phyloP scores from a whole-genome alignment of 2,888 invertebrate genomes.

The Platerodrilus igneus region DNA sequence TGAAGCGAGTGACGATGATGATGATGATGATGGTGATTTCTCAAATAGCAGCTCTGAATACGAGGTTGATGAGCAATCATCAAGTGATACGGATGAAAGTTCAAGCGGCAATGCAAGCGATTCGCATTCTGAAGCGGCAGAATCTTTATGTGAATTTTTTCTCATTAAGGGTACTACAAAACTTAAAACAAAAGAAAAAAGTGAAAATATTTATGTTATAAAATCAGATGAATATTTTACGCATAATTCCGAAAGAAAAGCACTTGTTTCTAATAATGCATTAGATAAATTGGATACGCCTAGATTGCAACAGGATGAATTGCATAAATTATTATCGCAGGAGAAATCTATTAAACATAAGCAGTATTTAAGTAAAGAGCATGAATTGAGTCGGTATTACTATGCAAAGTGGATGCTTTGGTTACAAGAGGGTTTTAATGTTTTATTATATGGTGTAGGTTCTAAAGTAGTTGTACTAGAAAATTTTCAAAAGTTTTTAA shows the following conservation, averaged over 20 bases:
- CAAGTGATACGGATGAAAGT: slow-evolving; percentile 31
- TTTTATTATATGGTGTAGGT: slow-evolving; percentile 85
- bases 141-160: slow-evolving; percentile 2
- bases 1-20: no score
- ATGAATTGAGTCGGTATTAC: slow-evolving; percentile 53
- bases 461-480: slow-evolving; percentile 78
- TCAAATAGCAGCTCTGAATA: slow-evolving; percentile 53
- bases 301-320: slow-evolving; percentile 61
- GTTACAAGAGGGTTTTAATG: slow-evolving; percentile 77
- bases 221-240: slow-evolving; percentile 67
- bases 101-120: slow-evolving; percentile 37
- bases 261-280: slow-evolving; percentile 73
- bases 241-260: slow-evolving; percentile 58
- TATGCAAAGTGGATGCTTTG: slow-evolving; percentile 71
- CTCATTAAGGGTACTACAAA: slow-evolving; percentile 31
- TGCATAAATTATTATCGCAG: slow-evolving; percentile 54
- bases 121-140: slow-evolving; percentile 35
- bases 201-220: slow-evolving; percentile 49
- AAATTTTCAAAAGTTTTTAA: slow-evolving; percentile 64
- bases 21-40: slow-evolving; percentile 48
- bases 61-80: slow-evolving; percentile 31
- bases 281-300: slow-evolving; percentile 70
- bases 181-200: slow-evolving; percentile 34
- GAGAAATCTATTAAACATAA: slow-evolving; percentile 56
- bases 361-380: slow-evolving; percentile 53